Evolutionary conservation across 2,888 invertebrate species (phyloP), one percentile per base, ranked within the genome.

Genomic region (Serrognathus titanus): DNA sequence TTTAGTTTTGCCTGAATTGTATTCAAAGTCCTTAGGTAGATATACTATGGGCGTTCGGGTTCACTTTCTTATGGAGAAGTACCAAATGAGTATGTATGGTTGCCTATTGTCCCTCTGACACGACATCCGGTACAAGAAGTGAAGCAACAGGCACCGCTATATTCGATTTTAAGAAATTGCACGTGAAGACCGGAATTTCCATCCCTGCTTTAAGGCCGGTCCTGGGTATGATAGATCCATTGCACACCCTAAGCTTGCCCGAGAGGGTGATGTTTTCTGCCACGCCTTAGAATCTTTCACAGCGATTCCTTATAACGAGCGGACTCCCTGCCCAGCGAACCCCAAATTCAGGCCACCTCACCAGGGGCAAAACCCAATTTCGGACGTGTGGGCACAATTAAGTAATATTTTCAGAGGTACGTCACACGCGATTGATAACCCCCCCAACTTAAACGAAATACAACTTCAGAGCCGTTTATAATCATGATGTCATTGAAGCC

Each of bases 281-380:
- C 96, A 97, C 74, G 95, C 96, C 3, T 74, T 96, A 63, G 96
- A 96, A 78, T 94, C 94, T 8, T 96, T 89, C 74, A 94, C 94
- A 0, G 92, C 93, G 0, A 81, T 94, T 51, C 92, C 91, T 2
- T 94, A 88, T 69, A 83, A 83, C 6, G 89, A 93, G 71, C 82
- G 95, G 52, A 83, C 85, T 0, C 90, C 91, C 0, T 87, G 91
- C 38, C 94, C 95, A 0, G 64, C 82, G 3, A 87, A 89, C 75
- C 95, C 96, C 0, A 84, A 85, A 46, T 72, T 88, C 5, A 81
- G 94, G 39, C 94, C 94, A 0, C 85, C 91, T 0, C 94, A 94
- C 72, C 94, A 94, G 77, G 94, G 94, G 43, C 85, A 89, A 66
- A 97, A 96, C 75, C 95, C 96, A 0, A 87, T 96, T 62, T 94